phyloP scores from a whole-genome alignment of 2,888 invertebrate species.

The Calameuta idolon region DNA sequence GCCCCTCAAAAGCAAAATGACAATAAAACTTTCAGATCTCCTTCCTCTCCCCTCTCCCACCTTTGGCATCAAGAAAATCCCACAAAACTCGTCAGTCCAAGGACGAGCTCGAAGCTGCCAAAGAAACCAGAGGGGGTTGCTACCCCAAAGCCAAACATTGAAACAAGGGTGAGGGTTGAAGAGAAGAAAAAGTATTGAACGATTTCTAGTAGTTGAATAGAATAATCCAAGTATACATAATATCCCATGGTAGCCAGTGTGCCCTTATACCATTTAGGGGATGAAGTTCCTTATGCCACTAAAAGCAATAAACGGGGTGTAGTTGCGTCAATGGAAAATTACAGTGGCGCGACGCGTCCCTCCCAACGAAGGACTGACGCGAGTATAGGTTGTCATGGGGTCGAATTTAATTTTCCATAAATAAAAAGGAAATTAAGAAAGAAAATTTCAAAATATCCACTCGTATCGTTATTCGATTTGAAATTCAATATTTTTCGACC shows the following conservation, averaged over 20 bases:
- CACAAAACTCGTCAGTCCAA: constrained; percentile 4
- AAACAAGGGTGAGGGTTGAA: background rate
- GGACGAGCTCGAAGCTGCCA: background rate
- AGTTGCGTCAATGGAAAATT: background rate
- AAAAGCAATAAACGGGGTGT: background rate
- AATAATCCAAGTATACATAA: background rate
- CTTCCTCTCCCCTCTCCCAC: background rate
- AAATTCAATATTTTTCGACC: background rate
- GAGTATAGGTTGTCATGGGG: background rate
- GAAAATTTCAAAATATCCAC: background rate
- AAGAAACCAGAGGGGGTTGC: background rate
- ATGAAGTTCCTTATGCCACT: background rate
- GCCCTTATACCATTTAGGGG: background rate
- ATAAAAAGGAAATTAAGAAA: background rate
- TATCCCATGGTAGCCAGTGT: background rate
- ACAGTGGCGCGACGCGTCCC: background rate
- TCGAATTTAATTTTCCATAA: background rate
- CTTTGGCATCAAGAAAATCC: background rate
- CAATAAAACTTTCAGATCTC: background rate
- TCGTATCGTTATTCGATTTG: background rate
- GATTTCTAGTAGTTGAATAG: background rate
- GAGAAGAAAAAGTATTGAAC: background rate
- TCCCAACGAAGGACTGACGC: background rate
- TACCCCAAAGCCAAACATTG: constrained; percentile 3
- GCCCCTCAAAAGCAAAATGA: background rate